A percentile compares a stretch with the other conserved stretches of the same genome.
These are phyloP conservation scores for Eumeta japonica DNA, from an alignment of 1,140 invertebrate genomes.

Conservation along the genomic window DNA sequence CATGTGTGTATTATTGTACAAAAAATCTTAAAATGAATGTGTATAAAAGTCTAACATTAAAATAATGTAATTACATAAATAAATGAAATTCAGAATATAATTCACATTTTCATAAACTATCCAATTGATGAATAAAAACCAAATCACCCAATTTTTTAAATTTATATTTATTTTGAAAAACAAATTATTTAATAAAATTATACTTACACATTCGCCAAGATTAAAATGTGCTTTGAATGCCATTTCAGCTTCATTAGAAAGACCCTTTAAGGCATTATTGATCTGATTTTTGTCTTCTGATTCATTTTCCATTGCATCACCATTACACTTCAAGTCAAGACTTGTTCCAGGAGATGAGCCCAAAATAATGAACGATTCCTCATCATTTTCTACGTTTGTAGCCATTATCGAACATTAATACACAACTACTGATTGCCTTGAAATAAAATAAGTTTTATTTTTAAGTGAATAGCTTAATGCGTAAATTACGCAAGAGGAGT, in stretches of 20 bases:
- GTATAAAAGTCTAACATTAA: too few relatives aligned
- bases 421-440: background rate
- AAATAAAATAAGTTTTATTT: background rate
- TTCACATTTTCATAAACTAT: too few relatives aligned
- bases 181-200: too few relatives aligned
- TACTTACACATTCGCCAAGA: slow-evolving; percentile 37
- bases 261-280: slow-evolving; percentile 37
- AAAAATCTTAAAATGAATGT: too few relatives aligned
- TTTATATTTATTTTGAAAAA: too few relatives aligned
- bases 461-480: too few relatives aligned
- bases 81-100: too few relatives aligned
- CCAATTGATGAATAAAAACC: too few relatives aligned
- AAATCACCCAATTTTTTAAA: too few relatives aligned
- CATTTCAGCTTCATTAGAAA: slow-evolving; percentile 29
- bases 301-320: slow-evolving; percentile 14
- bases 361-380: slow-evolving; percentile 46
- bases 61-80: too few relatives aligned
- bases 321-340: slow-evolving; percentile 29
- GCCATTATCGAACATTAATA: slow-evolving; percentile 28
- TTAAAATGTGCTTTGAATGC: slow-evolving; percentile 37
- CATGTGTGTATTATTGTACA: too few relatives aligned
- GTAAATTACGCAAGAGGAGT: too few relatives aligned
- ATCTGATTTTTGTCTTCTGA: slow-evolving; percentile 24
- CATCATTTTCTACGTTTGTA: slow-evolving; percentile 27
- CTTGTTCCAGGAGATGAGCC: slow-evolving; percentile 38